These are phyloP conservation scores for Neoaliturus tenellus DNA, from an alignment of 2,888 invertebrate species.

Conservation along the genomic window DNA sequence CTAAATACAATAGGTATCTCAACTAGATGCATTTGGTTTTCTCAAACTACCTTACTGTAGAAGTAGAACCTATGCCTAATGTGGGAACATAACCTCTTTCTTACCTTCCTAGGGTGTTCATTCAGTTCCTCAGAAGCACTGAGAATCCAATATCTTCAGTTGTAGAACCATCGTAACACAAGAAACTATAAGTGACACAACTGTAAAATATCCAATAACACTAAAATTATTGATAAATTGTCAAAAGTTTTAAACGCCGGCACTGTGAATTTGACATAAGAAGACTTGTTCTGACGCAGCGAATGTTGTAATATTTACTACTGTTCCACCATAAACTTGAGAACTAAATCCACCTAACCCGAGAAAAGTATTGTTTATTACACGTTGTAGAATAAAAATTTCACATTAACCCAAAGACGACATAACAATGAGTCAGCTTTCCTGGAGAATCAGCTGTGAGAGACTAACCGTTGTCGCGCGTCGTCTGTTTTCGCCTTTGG, in stretches of 20 bases:
- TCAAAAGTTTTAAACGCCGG: not conserved
- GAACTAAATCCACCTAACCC: no score
- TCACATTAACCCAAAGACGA: not conserved
- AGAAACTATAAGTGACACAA: not conserved
- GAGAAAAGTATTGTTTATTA: no score
- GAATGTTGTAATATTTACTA: no score
- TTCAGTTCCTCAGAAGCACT: not conserved
- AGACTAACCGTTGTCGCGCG: not conserved
- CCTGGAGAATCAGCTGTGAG: not conserved
- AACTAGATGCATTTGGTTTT: no score
- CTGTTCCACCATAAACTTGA: no score
- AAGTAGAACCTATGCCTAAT: no score
- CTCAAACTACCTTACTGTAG: no score
- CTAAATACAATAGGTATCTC: no score
- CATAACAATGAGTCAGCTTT: slow-evolving; percentile 27
- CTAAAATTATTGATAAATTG: not conserved
- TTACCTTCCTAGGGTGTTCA: not conserved
- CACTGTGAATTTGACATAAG: not conserved
- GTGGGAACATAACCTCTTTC: not conserved
- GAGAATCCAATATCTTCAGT: not conserved
- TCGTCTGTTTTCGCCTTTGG: slow-evolving; percentile 25
- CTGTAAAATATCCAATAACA: not conserved
- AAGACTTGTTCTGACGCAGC: no score
- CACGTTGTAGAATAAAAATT: no score
- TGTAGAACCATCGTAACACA: not conserved